phyloP scores from a whole-genome alignment of 2,113 vertebrate genomes.

The Guaruba guarouba region DNA sequence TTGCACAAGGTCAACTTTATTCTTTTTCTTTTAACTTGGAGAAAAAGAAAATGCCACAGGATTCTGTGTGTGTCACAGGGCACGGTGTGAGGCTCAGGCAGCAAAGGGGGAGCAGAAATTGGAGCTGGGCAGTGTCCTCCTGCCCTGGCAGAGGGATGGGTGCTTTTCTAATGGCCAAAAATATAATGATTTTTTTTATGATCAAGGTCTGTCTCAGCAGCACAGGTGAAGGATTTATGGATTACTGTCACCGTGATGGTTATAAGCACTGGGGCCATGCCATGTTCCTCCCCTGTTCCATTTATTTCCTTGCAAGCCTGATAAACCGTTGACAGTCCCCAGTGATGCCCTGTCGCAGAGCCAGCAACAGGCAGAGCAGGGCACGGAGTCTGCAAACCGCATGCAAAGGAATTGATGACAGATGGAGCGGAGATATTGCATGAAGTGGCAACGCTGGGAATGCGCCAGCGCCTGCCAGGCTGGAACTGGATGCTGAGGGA shows the following conservation, averaged over 20 bases:
- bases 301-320: neutral
- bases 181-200: neutral
- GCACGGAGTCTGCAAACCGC: neutral
- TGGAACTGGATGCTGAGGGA: neutral
- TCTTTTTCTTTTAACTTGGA: neutral
- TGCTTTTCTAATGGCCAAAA: neutral
- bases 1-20: neutral
- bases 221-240: neutral
- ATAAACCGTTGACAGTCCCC: neutral
- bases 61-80: fast-evolving
- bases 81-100: neutral
- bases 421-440: constrained; percentile 25
- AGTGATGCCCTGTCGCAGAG: neutral
- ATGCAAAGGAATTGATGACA: constrained; percentile 14
- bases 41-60: neutral
- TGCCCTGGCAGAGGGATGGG: neutral
- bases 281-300: neutral
- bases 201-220: neutral
- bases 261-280: fast-evolving
- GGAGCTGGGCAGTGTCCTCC: neutral
- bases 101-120: neutral
- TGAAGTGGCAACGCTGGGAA: neutral
- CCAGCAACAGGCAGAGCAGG: neutral
- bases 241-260: neutral
- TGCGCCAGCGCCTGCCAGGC: neutral